Percentiles rank a stretch among this genome's conserved stretches.
phyloP scores from a whole-genome alignment of 2,797 vertebrate species.

The Neostethus bicornis region DNA sequence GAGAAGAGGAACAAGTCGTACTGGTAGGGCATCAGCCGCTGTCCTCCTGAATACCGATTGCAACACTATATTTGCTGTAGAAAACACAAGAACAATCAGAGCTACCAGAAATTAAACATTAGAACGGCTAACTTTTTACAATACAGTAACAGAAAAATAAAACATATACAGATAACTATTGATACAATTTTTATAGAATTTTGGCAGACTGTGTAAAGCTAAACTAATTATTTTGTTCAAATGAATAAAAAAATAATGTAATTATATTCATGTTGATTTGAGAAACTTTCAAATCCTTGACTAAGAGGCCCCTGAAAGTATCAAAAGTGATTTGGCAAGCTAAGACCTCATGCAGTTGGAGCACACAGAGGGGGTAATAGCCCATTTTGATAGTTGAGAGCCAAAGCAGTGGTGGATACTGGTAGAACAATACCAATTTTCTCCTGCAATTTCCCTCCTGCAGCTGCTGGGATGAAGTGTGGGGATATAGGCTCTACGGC shows the following conservation, averaged over 20 bases:
- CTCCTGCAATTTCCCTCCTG: constrained; percentile 74
- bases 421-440: constrained; percentile 75
- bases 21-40: constrained; percentile 63
- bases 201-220: neutral
- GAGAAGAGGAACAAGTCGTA: constrained; percentile 59
- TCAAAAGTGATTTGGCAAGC: constrained; percentile 51
- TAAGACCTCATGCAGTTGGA: constrained; percentile 45
- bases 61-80: constrained; percentile 49
- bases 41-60: constrained; percentile 73
- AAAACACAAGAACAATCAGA: constrained; percentile 48
- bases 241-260: constrained; percentile 20
- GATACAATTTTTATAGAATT: constrained; percentile 14
- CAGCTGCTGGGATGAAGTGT: constrained; percentile 68
- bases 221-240: constrained; percentile 6
- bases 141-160: constrained; percentile 21
- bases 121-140: constrained; percentile 42
- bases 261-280: constrained; percentile 10
- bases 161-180: neutral
- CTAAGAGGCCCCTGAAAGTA: constrained; percentile 36
- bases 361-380: constrained; percentile 69
- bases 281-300: constrained; percentile 21
- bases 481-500: constrained; percentile 36
- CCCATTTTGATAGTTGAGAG: constrained; percentile 68
- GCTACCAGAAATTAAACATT: constrained; percentile 51
- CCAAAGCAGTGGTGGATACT: constrained; percentile 58